phyloP scores from a whole-genome alignment of 2,888 invertebrate genomes.

The Leptopterna dolabrata region DNA sequence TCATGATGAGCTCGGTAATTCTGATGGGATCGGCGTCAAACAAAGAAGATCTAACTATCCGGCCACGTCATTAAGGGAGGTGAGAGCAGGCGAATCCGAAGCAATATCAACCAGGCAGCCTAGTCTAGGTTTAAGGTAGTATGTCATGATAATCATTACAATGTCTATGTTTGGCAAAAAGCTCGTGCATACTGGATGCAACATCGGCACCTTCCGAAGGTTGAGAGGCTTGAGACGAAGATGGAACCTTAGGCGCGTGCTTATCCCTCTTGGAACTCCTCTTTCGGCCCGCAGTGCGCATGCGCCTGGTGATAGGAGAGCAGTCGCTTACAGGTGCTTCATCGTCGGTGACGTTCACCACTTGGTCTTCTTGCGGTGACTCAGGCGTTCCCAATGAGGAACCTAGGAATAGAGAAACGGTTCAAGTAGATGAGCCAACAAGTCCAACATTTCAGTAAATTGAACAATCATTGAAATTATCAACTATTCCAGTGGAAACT shows the following conservation, averaged over 20 bases:
- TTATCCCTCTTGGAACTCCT: slow-evolving; percentile 57
- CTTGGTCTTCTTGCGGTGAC: slow-evolving; percentile 41
- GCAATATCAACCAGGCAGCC: not conserved
- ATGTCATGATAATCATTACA: slow-evolving; percentile 53
- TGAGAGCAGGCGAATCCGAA: not conserved
- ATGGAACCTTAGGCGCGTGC: slow-evolving; percentile 47
- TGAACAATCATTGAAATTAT: too few relatives aligned
- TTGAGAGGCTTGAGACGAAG: slow-evolving; percentile 27
- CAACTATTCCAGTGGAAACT: too few relatives aligned
- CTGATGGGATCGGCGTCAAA: too few relatives aligned
- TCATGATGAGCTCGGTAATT: too few relatives aligned
- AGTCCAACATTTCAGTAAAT: too few relatives aligned
- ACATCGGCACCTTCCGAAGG: slow-evolving; percentile 33
- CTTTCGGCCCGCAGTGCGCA: slow-evolving; percentile 57
- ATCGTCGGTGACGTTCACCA: slow-evolving; percentile 58
- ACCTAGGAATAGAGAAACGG: not conserved
- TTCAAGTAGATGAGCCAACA: too few relatives aligned
- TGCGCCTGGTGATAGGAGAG: slow-evolving; percentile 58
- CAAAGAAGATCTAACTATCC: too few relatives aligned
- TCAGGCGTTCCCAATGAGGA: slow-evolving; percentile 36
- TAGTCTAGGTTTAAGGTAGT: not conserved
- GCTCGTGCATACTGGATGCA: slow-evolving; percentile 70
- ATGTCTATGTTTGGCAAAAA: slow-evolving; percentile 67
- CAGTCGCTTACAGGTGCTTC: slow-evolving; percentile 60
- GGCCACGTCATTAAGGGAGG: too few relatives aligned